phyloP scores from a whole-genome alignment of 2,888 invertebrate genomes.

The Cephus spinipes region DNA sequence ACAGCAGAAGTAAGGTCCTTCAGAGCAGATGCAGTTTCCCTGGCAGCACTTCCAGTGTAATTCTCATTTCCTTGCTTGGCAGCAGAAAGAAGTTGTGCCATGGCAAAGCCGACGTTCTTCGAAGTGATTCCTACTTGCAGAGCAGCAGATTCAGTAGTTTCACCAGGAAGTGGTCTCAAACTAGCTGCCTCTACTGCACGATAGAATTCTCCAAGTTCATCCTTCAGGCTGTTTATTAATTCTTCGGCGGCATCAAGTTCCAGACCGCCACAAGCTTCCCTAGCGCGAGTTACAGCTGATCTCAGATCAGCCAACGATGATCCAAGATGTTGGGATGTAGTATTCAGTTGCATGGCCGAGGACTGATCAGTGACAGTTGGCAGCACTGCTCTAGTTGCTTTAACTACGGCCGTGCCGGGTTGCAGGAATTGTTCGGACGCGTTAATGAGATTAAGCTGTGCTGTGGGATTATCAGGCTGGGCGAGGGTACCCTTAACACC shows the following conservation, averaged over 20 bases:
- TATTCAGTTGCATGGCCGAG: conserved; percentile 79
- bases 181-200: conserved; percentile 79
- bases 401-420: conserved; percentile 78
- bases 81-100: conserved; percentile 88
- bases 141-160: conserved; percentile 75
- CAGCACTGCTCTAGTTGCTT: conserved; percentile 83
- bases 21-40: conserved; percentile 83
- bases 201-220: conserved; percentile 85
- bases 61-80: conserved; percentile 84
- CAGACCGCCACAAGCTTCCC: conserved; percentile 84
- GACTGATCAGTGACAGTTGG: conserved; percentile 86
- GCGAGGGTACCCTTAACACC: conserved; percentile 79
- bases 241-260: conserved; percentile 90
- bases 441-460: conserved; percentile 84
- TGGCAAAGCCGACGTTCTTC: conserved; percentile 84
- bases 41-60: conserved; percentile 84
- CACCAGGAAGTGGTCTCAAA: conserved; percentile 86
- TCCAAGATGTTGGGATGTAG: conserved; percentile 77
- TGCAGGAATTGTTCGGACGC: conserved; percentile 85
- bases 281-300: conserved; percentile 75
- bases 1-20: conserved; percentile 80
- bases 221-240: conserved; percentile 81
- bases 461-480: conserved; percentile 78
- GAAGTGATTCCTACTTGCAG: conserved; percentile 72
- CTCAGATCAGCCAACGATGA: conserved; percentile 77